Percentiles rank a stretch among this genome's conserved stretches.
Conservation (phyloP, 2,797 vertebrate species). For the Xenops minutus region DNA sequence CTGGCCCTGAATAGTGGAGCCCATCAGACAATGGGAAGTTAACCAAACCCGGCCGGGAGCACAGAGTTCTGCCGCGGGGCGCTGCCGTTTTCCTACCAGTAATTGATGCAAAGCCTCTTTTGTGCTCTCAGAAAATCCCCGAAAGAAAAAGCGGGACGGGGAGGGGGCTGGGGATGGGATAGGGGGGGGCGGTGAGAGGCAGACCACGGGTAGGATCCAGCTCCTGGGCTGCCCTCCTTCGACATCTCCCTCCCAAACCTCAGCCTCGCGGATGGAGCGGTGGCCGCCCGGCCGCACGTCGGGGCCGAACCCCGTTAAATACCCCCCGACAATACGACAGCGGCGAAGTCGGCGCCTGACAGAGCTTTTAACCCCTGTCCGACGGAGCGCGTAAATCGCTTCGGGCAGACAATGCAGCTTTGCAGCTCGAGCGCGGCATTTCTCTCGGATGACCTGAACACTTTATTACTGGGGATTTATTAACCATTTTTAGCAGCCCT, state of each 20-base stretch:
- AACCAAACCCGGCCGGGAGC: slow-evolving; percentile 9
- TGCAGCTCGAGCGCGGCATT: background rate
- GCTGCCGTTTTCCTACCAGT: slow-evolving; percentile 18
- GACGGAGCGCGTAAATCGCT: background rate
- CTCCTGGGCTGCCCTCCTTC: background rate
- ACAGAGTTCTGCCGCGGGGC: background rate
- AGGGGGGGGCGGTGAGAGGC: background rate
- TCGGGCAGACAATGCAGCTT: background rate
- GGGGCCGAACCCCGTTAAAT: background rate
- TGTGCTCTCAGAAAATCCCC: slow-evolving; percentile 37
- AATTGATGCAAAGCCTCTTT: slow-evolving; percentile 56
- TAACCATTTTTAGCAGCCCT: background rate
- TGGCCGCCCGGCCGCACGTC: background rate
- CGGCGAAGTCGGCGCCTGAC: background rate
- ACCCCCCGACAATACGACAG: background rate
- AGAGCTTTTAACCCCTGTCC: slow-evolving; percentile 42
- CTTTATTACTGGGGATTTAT: slow-evolving; percentile 39
- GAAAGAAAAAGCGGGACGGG: background rate
- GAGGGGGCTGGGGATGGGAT: background rate
- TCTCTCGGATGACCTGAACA: slow-evolving; percentile 28
- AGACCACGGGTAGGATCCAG: background rate
- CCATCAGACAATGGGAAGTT: slow-evolving; percentile 37
- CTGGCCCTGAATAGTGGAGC: background rate
- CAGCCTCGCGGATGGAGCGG: background rate
- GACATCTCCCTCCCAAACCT: background rate